These are phyloP conservation scores for Phenganax marumi DNA, from an alignment of 92 coral and sea anemone genomes.

Conservation along the genomic window DNA sequence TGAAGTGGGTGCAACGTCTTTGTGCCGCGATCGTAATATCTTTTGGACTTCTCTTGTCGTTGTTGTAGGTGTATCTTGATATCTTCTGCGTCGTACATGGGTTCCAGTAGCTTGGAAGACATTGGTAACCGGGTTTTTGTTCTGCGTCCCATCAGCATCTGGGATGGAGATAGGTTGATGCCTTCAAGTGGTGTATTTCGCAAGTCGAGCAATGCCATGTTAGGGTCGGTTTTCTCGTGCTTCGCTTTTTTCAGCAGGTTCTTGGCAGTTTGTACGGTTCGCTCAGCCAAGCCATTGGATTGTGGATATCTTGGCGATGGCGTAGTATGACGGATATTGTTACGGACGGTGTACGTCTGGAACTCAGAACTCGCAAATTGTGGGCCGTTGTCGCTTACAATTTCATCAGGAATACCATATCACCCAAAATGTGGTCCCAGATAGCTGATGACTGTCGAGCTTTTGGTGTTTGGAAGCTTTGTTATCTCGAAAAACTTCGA, in stretches of 20 bases:
- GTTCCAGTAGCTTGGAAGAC: slow-evolving; percentile 27
- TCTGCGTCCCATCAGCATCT: slow-evolving; percentile 52
- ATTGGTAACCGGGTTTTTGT: slow-evolving; percentile 47
- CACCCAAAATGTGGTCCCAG: slow-evolving; percentile 50
- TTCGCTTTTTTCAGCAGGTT: slow-evolving; percentile 40
- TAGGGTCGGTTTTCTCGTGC: slow-evolving; percentile 50
- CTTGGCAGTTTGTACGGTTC: slow-evolving; percentile 26
- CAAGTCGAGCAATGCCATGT: slow-evolving; percentile 40
- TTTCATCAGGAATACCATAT: slow-evolving; percentile 50
- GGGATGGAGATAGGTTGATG: slow-evolving; percentile 40
- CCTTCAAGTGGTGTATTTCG: slow-evolving; percentile 57
- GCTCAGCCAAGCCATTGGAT: slow-evolving; percentile 13
- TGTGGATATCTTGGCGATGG: slow-evolving; percentile 7
- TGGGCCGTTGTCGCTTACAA: slow-evolving; percentile 49
- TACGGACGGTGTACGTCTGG: background rate
- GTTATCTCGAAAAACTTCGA: slow-evolving; percentile 48
- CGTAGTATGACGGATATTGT: background rate
- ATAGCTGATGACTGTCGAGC: slow-evolving; percentile 40
- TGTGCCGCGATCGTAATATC: slow-evolving; percentile 41
- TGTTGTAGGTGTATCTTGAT: slow-evolving; percentile 28
- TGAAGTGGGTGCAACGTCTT: slow-evolving; percentile 44
- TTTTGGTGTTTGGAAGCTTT: slow-evolving; percentile 34
- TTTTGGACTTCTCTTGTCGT: slow-evolving; percentile 39
- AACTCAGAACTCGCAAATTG: slow-evolving; percentile 32
- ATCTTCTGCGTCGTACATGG: slow-evolving; percentile 38